Conservation (phyloP, 2,797 vertebrate genomes). For the Tarsius wallacei region DNA sequence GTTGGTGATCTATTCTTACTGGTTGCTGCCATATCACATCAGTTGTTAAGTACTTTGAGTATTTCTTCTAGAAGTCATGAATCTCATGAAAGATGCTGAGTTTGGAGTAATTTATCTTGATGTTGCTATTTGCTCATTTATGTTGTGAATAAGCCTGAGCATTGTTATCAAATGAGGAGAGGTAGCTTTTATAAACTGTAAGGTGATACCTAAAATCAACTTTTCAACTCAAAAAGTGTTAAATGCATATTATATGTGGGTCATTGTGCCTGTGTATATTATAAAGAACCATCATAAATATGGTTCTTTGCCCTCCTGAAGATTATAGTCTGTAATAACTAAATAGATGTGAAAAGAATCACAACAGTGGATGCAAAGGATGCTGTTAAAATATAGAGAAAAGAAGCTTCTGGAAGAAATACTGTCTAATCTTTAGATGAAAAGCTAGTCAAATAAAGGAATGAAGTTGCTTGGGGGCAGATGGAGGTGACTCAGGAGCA, state of each 20-base stretch:
- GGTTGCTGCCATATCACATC: neutral
- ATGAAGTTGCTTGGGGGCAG: neutral
- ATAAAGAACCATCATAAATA: neutral
- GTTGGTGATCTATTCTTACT: neutral
- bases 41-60: constrained; percentile 10
- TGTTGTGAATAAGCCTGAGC: neutral
- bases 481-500: neutral
- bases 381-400: neutral
- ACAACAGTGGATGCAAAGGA: neutral
- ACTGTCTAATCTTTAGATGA: neutral
- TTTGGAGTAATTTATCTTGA: constrained; percentile 1
- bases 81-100: neutral
- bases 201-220: constrained; percentile 22
- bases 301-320: neutral
- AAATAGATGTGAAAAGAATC: neutral
- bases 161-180: neutral
- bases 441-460: neutral
- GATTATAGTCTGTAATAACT: neutral
- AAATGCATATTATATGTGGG: neutral
- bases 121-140: neutral
- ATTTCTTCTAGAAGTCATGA: neutral
- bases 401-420: neutral
- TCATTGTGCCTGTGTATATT: neutral
- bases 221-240: neutral
- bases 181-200: neutral